Conservation (phyloP, 2,888 invertebrate species). For the Prenolepis imparis region DNA sequence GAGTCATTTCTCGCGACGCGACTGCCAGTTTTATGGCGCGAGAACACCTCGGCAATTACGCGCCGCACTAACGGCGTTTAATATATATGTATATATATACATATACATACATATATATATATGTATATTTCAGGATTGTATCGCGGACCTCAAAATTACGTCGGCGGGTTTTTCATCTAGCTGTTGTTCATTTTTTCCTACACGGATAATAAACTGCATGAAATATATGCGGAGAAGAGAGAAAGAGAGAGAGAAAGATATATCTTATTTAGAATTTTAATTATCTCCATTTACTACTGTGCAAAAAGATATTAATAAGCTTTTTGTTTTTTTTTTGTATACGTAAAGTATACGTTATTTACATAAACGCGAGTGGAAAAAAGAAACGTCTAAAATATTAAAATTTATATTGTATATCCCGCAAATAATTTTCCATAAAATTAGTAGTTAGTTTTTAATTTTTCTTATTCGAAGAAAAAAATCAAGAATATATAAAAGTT, state of each 20-base stretch:
- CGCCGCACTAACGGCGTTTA: conserved; percentile 28
- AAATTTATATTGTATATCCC: not conserved
- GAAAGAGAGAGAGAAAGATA: not conserved
- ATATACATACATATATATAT: too few relatives aligned
- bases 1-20: conserved; percentile 34
- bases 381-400: not conserved
- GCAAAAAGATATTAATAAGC: not conserved
- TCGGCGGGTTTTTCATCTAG: not conserved
- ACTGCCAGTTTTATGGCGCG: conserved; percentile 36
- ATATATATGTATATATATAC: too few relatives aligned
- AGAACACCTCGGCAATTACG: conserved; percentile 33
- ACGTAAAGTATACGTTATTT: not conserved
- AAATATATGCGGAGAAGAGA: not conserved
- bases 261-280: conserved; percentile 32
- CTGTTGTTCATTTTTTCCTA: conserved; percentile 6
- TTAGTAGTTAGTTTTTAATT: not conserved
- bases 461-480: not conserved
- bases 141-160: conserved; percentile 36
- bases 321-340: not conserved
- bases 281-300: not conserved
- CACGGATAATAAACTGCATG: not conserved
- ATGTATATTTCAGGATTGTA: conserved; percentile 18
- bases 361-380: not conserved
- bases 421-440: not conserved
- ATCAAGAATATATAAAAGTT: not conserved